Conservation (phyloP, 2,888 invertebrate genomes). For the Anthoptus insignis region DNA sequence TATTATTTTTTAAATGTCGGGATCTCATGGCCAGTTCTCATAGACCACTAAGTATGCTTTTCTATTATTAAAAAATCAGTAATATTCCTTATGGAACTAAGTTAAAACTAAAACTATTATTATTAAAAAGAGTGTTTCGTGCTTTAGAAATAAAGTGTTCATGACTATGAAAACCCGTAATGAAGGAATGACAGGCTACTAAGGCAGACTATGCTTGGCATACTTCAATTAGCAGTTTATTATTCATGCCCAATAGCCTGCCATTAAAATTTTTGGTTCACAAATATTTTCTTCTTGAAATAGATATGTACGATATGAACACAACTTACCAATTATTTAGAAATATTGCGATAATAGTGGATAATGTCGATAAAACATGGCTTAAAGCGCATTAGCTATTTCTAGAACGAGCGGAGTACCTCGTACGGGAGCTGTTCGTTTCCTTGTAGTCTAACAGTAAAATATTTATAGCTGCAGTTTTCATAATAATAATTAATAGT, state of each 20-base stretch:
- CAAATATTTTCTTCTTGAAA: not conserved
- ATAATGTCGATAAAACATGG: conserved; percentile 12
- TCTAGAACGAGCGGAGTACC: conserved; percentile 37
- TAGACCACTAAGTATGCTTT: not conserved
- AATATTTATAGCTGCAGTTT: conserved; percentile 28
- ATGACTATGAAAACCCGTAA: conserved; percentile 30
- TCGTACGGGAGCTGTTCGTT: conserved; percentile 29
- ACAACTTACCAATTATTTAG: conserved; percentile 28
- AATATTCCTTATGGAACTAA: not conserved
- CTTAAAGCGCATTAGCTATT: conserved; percentile 25
- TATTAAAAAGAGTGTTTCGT: conserved; percentile 1
- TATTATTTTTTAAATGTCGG: not conserved
- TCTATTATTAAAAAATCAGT: not conserved
- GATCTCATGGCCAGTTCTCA: conserved; percentile 25
- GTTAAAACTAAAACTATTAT: conserved; percentile 3
- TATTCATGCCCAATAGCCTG: conserved; percentile 26
- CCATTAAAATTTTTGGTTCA: not conserved
- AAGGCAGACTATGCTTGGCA: too few species aligned
- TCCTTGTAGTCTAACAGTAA: conserved; percentile 38
- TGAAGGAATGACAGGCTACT: not conserved
- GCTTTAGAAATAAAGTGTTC: conserved; percentile 1
- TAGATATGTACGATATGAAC: conserved; percentile 9
- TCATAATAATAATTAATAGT: too few species aligned
- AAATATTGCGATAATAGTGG: conserved; percentile 4
- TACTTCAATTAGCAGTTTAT: too few species aligned